Conservation (phyloP, 2,113 vertebrate genomes). For the Anseranas semipalmata region DNA sequence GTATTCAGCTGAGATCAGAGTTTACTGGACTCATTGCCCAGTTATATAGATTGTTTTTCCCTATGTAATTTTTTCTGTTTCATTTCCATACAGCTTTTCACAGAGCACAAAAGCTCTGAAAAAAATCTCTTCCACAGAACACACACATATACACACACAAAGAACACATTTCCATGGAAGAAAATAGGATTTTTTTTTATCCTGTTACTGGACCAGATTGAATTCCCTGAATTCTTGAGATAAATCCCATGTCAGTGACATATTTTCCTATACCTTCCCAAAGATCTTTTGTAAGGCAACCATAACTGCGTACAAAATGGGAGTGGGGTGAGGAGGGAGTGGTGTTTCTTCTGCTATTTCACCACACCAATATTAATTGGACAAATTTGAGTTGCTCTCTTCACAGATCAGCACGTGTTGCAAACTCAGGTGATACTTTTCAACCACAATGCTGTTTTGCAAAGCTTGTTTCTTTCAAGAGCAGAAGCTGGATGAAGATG, state of each 20-base stretch:
- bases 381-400: not conserved
- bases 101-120: not conserved
- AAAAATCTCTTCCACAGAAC: not conserved
- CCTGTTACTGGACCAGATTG: not conserved
- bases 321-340: not conserved
- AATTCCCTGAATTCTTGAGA: not conserved
- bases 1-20: not conserved
- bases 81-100: not conserved
- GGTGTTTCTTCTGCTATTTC: not conserved
- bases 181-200: not conserved
- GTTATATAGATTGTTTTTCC: rapidly evolving
- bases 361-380: not conserved
- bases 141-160: rapidly evolving
- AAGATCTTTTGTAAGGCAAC: not conserved
- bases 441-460: not conserved
- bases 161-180: not conserved
- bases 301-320: not conserved
- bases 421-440: not conserved
- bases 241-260: rapidly evolving
- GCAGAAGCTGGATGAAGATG: not conserved
- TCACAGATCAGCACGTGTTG: not conserved
- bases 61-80: not conserved
- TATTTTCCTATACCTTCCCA: not conserved
- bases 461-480: not conserved
- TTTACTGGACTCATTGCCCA: not conserved